Base-by-base conservation (phyloP, 1,140 invertebrate species). In the Drosophila murphyi region DNA sequence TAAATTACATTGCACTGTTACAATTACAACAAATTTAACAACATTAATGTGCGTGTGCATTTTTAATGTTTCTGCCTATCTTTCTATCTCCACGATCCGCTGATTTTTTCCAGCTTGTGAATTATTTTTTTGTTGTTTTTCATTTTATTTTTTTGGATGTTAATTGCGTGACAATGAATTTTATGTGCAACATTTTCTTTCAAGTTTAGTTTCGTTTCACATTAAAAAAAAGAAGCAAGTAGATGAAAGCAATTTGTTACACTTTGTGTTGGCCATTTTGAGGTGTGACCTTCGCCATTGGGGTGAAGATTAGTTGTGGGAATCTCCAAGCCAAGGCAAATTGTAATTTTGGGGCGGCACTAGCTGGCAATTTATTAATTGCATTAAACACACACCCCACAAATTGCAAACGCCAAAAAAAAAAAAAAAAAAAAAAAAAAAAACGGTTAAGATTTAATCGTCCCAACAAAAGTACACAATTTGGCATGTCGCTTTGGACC, bases 151-250 rank as follows among this genome's bases (percentile, higher is more conserved):
- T 52, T 29, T 35, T 71, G 37, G 28, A 39, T 55, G 73, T 78
- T 76, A 86, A 86, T 86, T 67, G 82, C 79, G 37, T 88, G 83
- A 80, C 83, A 83, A 78, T 88, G 83, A 76, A 61, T 75, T 88
- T 88, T 41, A 83, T 87, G 80, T 89, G 63, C 65, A 76, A 64
- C 64, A 63, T 79, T 86, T 80, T 82, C 75, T 68, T 55, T 70
- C 43, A 71, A 78, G 77, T 81, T 78, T 69, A 47, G 39, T 55
- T 54, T 56, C 51, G 41, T 55, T 55, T 56, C 43, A 31, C 56
- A 20, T n/a, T 5, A 12, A 35, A 32, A 2, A 31, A 41, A 32
- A 54, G 20, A 32, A 43, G 65, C 51, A 78, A 64, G 61, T 10
- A 57, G 2, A 10, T 48, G 10, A 37, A 39, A 73, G 47, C 29